A percentile compares a stretch with the other conserved stretches of the same genome.
phyloP scores from a whole-genome alignment of 2,888 invertebrate genomes.

The Ennomos quercinarius region DNA sequence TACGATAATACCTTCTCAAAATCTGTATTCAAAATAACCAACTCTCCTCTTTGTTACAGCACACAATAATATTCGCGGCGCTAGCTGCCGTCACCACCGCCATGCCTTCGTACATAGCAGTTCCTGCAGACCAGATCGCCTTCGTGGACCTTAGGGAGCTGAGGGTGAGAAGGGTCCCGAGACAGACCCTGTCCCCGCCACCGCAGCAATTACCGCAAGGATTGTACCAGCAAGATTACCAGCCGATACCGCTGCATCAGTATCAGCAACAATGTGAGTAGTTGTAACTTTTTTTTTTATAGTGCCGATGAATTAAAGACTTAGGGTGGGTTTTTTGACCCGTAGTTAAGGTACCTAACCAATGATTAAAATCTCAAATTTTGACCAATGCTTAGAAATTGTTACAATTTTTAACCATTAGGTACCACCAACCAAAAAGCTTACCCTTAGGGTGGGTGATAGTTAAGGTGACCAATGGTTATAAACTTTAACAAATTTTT shows the following conservation, averaged over 20 bases:
- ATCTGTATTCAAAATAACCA: neutral
- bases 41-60: conserved; percentile 51
- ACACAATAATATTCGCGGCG: conserved; percentile 60
- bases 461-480: too few relatives aligned
- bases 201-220: conserved; percentile 52
- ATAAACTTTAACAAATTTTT: too few relatives aligned
- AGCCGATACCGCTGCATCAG: conserved; percentile 57
- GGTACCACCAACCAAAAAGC: too few relatives aligned
- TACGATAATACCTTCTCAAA: too few relatives aligned
- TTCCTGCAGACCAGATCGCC: conserved; percentile 86
- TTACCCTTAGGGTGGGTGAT: too few relatives aligned
- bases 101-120: conserved; percentile 86
- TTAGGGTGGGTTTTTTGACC: too few relatives aligned
- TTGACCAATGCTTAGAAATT: too few relatives aligned
- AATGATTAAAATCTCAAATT: too few relatives aligned
- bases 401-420: too few relatives aligned
- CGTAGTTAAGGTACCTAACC: too few relatives aligned
- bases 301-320: too few relatives aligned
- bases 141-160: conserved; percentile 82
- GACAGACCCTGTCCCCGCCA: conserved; percentile 70
- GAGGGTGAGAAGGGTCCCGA: conserved; percentile 65
- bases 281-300: neutral
- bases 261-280: conserved; percentile 71
- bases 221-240: conserved; percentile 66
- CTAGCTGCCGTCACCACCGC: conserved; percentile 65